Evolutionary conservation across 2,797 vertebrate genomes (phyloP).

Genomic region (Kryptolebias ocellatus): DNA sequence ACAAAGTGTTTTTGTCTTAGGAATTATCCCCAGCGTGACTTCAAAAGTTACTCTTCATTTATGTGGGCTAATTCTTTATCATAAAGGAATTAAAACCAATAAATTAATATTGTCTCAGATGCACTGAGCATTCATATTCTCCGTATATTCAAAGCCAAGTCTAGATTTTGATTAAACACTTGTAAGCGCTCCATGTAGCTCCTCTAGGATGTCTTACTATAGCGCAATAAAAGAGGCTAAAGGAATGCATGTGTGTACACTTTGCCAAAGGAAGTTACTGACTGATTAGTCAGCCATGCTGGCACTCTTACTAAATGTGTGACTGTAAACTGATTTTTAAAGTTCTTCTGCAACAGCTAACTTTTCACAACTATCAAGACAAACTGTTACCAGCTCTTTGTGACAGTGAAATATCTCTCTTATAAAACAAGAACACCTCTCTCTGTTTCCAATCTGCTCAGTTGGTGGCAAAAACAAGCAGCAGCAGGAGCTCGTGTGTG

Average conservation of each 20-base stretch:
- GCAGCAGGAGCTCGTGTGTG: not conserved
- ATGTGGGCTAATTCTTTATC: slow-evolving; percentile 31
- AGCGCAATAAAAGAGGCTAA: not conserved
- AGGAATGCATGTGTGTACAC: not conserved
- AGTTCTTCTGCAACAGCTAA: too few species aligned
- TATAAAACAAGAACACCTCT: not conserved
- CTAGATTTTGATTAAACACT: slow-evolving; percentile 5
- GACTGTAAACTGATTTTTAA: not conserved
- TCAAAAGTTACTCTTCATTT: slow-evolving; percentile 45
- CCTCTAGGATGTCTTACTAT: not conserved
- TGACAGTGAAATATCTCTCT: not conserved
- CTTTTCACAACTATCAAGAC: not conserved
- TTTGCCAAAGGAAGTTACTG: not conserved
- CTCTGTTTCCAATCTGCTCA: not conserved
- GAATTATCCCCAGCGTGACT: slow-evolving; percentile 23
- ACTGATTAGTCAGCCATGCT: not conserved
- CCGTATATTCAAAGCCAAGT: slow-evolving; percentile 9
- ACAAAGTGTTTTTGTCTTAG: not conserved
- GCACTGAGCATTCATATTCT: slow-evolving; percentile 14
- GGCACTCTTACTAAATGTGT: not conserved
- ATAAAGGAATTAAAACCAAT: slow-evolving; percentile 41
- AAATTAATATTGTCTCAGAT: slow-evolving; percentile 29
- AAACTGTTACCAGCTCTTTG: not conserved
- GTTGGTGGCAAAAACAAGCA: not conserved
- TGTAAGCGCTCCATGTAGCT: not conserved